Conservation (phyloP, 2,797 vertebrate genomes). For the Sandelia bainsii region DNA sequence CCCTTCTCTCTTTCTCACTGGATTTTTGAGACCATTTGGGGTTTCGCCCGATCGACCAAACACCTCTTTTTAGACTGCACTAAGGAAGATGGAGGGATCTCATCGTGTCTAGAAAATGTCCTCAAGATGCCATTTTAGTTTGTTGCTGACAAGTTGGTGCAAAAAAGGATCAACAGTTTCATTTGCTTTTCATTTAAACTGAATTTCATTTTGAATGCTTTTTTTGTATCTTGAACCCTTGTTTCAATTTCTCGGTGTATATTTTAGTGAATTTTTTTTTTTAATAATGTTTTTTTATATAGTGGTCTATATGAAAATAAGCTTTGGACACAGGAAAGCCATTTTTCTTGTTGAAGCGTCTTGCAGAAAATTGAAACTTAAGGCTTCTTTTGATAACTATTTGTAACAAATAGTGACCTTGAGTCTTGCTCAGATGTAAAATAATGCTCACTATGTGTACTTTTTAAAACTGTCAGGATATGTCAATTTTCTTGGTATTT, state of each 20-base stretch:
- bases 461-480: slow-evolving; percentile 87
- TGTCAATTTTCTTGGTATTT: slow-evolving; percentile 88
- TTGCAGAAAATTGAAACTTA: slow-evolving; percentile 84
- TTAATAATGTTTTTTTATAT: slow-evolving; percentile 85
- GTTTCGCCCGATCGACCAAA: slow-evolving; percentile 78
- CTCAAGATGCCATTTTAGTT: slow-evolving; percentile 78
- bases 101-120: slow-evolving; percentile 77
- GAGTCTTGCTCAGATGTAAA: slow-evolving; percentile 88
- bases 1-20: slow-evolving; percentile 58
- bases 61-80: slow-evolving; percentile 79
- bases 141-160: slow-evolving; percentile 84
- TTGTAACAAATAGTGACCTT: slow-evolving; percentile 90
- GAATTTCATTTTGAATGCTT: slow-evolving; percentile 90
- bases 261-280: slow-evolving; percentile 89
- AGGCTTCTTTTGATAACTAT: slow-evolving; percentile 90
- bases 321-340: slow-evolving; percentile 87
- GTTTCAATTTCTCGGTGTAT: slow-evolving; percentile 92
- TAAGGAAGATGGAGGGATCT: slow-evolving; percentile 83
- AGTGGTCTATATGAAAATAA: slow-evolving; percentile 86
- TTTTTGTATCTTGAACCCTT: slow-evolving; percentile 86
- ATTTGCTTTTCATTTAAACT: slow-evolving; percentile 80
- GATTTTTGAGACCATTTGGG: slow-evolving; percentile 81
- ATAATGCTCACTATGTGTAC: slow-evolving; percentile 87
- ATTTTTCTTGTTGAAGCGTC: slow-evolving; percentile 86
- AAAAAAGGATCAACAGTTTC: slow-evolving; percentile 89